Base-by-base conservation (phyloP, 2,113 vertebrate species). In the Nesogale talazaci region DNA sequence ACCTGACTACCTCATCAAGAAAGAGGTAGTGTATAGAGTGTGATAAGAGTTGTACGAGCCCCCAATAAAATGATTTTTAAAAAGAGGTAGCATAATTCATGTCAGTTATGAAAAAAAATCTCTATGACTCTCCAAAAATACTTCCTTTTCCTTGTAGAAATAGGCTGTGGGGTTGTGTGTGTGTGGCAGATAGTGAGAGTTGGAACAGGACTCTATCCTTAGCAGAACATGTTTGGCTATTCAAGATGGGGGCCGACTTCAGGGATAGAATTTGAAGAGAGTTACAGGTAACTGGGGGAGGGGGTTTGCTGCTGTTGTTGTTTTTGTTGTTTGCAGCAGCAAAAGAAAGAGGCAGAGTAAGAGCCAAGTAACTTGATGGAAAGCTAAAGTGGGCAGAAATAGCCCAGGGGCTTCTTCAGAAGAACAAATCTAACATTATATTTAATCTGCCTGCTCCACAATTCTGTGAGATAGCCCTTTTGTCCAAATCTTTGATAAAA, bases 1-100 rank as follows among this genome's bases (percentile, higher is more conserved):
- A 86, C 83, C 25, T 74, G 40, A 38, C 57, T 67, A 23, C 75
- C 69, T 88, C 88, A 83, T 75, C 85, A 91, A 88, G 91, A 11
- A 94, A 93, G 52, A 56, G 20, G 69, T 22, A 9, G 23, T n/a
- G n/a, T n/a, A n/a, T n/a, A n/a, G n/a, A n/a, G n/a, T n/a, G n/a
- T n/a, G n/a, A n/a, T n/a, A n/a, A n/a, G n/a, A n/a, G n/a, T n/a
- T n/a, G n/a, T n/a, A n/a, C n/a, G n/a, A n/a, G n/a, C n/a, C n/a
- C n/a, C n/a, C n/a, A n/a, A n/a, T n/a, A n/a, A n/a, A n/a, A n/a
- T n/a, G n/a, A n/a, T n/a, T n/a, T n/a, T n/a, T n/a, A n/a, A n/a
- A 11, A 94, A 93, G 52, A 56, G 20, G 69, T 22, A 9, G 23
- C 46, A 12, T 74, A 61, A 91, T 31, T 93, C 20, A 89, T 84